These are phyloP conservation scores for Gorsachius magnificus DNA, from an alignment of 2,797 vertebrate species.

Conservation along the genomic window DNA sequence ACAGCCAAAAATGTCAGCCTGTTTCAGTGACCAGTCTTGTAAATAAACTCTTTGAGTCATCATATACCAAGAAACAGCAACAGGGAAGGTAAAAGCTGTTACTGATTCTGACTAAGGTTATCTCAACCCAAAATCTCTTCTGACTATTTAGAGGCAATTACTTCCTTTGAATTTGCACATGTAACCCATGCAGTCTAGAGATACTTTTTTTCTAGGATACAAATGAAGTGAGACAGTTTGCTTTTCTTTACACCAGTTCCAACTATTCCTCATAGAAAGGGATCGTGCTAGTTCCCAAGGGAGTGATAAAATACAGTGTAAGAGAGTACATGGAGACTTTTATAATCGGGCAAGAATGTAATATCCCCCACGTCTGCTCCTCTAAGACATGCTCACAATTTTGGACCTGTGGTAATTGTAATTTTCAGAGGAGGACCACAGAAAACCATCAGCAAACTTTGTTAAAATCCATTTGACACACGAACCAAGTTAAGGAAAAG, in stretches of 20 bases:
- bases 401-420: background rate
- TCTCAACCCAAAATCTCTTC: background rate
- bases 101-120: background rate
- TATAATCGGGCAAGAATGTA: background rate
- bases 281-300: background rate
- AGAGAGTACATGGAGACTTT: background rate
- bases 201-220: background rate
- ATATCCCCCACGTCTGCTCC: background rate
- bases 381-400: background rate
- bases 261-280: background rate
- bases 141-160: background rate
- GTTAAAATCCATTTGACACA: background rate
- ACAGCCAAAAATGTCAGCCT: background rate
- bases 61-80: background rate
- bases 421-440: background rate
- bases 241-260: background rate
- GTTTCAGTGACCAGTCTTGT: background rate
- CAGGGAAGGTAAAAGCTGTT: background rate
- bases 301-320: background rate
- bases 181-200: background rate
- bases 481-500: background rate
- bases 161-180: background rate
- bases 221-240: background rate
- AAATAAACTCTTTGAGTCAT: background rate
- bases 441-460: background rate